Base-by-base conservation (phyloP, 2,113 vertebrate species). In the Ochotona curzoniae region DNA sequence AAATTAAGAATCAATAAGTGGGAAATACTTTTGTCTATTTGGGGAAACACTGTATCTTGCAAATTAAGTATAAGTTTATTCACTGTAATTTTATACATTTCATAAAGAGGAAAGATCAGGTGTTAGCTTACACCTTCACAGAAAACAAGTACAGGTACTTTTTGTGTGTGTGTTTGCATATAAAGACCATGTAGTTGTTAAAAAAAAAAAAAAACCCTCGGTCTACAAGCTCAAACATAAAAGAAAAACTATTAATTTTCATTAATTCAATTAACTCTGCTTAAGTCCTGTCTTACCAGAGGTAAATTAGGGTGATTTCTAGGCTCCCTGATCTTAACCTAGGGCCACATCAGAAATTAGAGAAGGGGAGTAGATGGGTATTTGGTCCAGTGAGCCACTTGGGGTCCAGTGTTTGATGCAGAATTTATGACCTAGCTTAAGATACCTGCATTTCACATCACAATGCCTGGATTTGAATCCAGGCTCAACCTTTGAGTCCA, bases 21-120 rank as follows among this genome's bases (percentile, higher is more conserved):
- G 18, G 28, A 51, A 61, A 4, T 66, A 69, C 13, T 83, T 85
- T 30, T 26, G 57, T 51, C 14, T 83, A 61, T 69, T 80, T 61
- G 71, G 35, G 26, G 14, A 88, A 82, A 47, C 26, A 54, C 54
- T 20, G 3, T 91, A 35, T 44, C 67, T 51, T 69, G 0, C 32
- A 91, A 85, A 71, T 89, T 21, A 21, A 89, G 47, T 18, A 18
- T 63, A 32, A 83, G 87, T 92, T 84, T 47, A 78, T 73, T 87
- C 30, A 64, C 9, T 44, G 12, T 92, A 32, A 83, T 90, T 92
- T 84, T 47, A 78, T 73, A 71, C 8, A 84, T 67, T 78, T 35
- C 25, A 54, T 51, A 70, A 90, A 4, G 10, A 8, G 21, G 18
- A 28, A 32, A 17, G 44, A 60, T 23, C 35, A 66, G 8, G 17